Evolutionary conservation across 92 coral and sea anemone species (phyloP).

Genomic region (Porites evermanni): DNA sequence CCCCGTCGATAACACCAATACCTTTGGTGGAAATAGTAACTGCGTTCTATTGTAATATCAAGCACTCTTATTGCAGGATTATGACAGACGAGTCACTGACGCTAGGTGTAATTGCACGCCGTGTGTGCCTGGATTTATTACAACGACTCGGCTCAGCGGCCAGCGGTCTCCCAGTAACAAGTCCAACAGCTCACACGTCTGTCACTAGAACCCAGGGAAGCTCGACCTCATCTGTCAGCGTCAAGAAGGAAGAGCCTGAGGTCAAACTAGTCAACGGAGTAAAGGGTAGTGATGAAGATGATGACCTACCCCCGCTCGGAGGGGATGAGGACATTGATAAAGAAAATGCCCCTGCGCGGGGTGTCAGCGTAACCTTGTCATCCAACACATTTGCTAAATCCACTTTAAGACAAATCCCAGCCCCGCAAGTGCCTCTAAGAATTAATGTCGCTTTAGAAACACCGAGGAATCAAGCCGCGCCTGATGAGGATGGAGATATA

Average conservation of each 20-base stretch:
- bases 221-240: conserved; percentile 22
- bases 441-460: not conserved
- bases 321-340: conserved; percentile 60
- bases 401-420: not conserved
- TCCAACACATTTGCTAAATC: not conserved
- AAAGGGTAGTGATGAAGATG: conserved; percentile 48
- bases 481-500: conserved; percentile 6
- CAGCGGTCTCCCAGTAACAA: conserved; percentile 41
- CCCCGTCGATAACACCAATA: too few species aligned
- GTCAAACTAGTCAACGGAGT: conserved; percentile 13
- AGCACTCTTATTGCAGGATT: conserved; percentile 4
- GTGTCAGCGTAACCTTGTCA: not conserved
- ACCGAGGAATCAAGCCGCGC: not conserved
- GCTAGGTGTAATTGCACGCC: conserved; percentile 73
- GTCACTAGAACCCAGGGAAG: conserved; percentile 37
- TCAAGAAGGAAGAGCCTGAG: conserved; percentile 22
- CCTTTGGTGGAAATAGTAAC: not conserved
- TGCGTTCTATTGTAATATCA: too few species aligned
- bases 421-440: not conserved
- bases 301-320: conserved; percentile 67
- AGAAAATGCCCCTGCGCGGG: not conserved
- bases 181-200: conserved; percentile 4
- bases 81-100: conserved; percentile 36
- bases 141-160: conserved; percentile 91
- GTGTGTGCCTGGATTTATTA: conserved; percentile 82